Base-by-base conservation (phyloP, 2,113 vertebrate species). In the Hystrix cristata region DNA sequence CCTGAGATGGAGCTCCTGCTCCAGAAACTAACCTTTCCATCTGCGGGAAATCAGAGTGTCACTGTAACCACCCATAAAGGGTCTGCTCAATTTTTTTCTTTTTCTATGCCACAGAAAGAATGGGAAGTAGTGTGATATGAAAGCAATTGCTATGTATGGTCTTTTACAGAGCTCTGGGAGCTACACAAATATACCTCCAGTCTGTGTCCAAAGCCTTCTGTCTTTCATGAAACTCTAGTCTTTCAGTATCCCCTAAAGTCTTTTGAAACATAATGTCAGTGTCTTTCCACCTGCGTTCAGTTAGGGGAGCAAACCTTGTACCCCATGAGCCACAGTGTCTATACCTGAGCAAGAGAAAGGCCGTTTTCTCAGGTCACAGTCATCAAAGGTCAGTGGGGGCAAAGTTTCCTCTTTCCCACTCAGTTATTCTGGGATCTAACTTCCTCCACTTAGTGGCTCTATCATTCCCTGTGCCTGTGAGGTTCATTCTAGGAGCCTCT, bases 221-320 rank as follows among this genome's bases (percentile, higher is more conserved):
- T 19, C 48, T 91, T 93, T 79, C 4, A 27, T 7, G 10, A 78
- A 82, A 62, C 46, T 84, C 14, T 1, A 27, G 2, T 71, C 81
- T 78, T 95, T 90, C 60, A 74, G 15, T 88, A 88, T 84, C 76
- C 38, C 10, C 38, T 57, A 38, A 59, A 38, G 2, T 3, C n/a
- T 91, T 95, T 91, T 64, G 80, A 21, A 82, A 81, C 88, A 78
- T 14, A 90, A 16, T 79, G 34, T 29, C 19, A 15, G n/a, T 80
- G 48, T 60, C 21, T 79, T 86, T 83, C 11, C 7, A 25, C 72
- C 51, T 38, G 21, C 15, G 18, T 48, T 72, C 51, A 34, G 18
- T 51, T 25, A 78, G 34, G n/a, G 12, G 88, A 64, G 23, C 1
- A 48, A 48, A 60, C 25, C 81, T 71, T 76, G 43, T 7, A 60